These are phyloP conservation scores for Ecliptopera silaceata DNA, from an alignment of 2,888 invertebrate species.

Conservation along the genomic window DNA sequence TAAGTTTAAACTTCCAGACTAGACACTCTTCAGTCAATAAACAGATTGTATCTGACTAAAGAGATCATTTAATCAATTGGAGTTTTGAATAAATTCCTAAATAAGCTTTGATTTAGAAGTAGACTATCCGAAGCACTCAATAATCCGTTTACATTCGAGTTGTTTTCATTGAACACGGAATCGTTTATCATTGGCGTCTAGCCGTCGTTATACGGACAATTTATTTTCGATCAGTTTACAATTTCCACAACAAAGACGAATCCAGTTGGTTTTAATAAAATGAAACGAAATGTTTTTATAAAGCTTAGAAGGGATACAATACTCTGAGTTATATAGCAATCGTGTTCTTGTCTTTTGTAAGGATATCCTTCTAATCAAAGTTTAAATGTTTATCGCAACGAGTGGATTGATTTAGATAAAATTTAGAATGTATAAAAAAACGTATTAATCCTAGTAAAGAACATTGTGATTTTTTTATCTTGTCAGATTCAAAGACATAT, in stretches of 20 bases:
- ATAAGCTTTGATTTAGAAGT: background rate
- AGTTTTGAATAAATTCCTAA: background rate
- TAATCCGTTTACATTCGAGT: slow-evolving; percentile 17
- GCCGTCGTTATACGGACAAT: slow-evolving; percentile 33
- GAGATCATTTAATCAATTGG: too few relatives aligned
- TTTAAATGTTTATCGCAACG: too few relatives aligned
- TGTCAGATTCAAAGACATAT: too few relatives aligned
- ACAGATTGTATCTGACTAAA: too few relatives aligned
- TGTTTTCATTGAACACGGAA: slow-evolving; percentile 22
- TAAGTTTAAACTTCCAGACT: too few relatives aligned
- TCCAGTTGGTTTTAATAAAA: slow-evolving; percentile 6
- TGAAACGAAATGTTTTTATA: slow-evolving; percentile 1
- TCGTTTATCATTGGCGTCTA: slow-evolving; percentile 26
- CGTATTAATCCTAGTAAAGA: too few relatives aligned
- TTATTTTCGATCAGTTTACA: slow-evolving; percentile 31
- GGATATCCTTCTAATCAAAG: too few relatives aligned
- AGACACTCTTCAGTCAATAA: too few relatives aligned
- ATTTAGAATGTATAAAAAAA: too few relatives aligned
- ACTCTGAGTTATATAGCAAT: background rate
- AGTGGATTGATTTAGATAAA: too few relatives aligned
- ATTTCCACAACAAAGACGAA: slow-evolving; percentile 24
- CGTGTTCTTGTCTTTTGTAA: background rate
- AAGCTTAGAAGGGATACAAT: too few relatives aligned
- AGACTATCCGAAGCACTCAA: slow-evolving; percentile 5
- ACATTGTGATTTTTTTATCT: too few relatives aligned